Evolutionary conservation across 2,113 vertebrate genomes (phyloP), one percentile per base, ranked within the genome.

Genomic region (Solea senegalensis): DNA sequence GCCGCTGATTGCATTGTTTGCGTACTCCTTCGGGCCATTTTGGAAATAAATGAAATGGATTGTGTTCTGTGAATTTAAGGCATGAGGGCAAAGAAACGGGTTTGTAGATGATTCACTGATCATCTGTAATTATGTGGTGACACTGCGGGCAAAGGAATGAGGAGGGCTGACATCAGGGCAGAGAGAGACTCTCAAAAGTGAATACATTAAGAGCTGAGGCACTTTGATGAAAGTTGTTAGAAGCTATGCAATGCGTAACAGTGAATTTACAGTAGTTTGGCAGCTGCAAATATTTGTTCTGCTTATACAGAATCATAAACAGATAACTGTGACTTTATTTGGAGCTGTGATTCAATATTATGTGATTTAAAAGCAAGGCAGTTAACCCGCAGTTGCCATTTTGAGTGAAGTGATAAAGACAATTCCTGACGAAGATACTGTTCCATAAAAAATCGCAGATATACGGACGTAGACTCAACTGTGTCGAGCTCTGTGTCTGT

Each of bases 221-320:
- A 65, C 78, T 83, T 76, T 80, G 80, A 82, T 80, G 75, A 81
- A 85, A 85, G 74, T 83, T 80, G 72, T 82, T 78, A 65, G 70
- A 66, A 78, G 73, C 76, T 58, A 59, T 74, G 71, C 80, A 80
- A 80, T 85, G 65, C 82, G 78, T 76, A 57, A 86, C 73, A 85
- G 77, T 73, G 73, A 80, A 78, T 3, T 3, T 34, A 34, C 34
- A 34, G 34, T 64, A 49, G 61, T 54, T 43, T 2, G 26, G 57
- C 43, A 45, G 65, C 49, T 65, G 69, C 48, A 49, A 60, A 61
- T 67, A 55, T 82, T 83, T 78, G 58, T 87, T 69, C 74, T 45
- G 14, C 16, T 70, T 59, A 81, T 21, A 64, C 34, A 7, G 54
- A 69, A 76, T 66, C 51, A 43, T 76, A 63, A 60, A 71, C 53